Conservation (phyloP, 2,888 invertebrate species). For the Epistrophella euchroma region DNA sequence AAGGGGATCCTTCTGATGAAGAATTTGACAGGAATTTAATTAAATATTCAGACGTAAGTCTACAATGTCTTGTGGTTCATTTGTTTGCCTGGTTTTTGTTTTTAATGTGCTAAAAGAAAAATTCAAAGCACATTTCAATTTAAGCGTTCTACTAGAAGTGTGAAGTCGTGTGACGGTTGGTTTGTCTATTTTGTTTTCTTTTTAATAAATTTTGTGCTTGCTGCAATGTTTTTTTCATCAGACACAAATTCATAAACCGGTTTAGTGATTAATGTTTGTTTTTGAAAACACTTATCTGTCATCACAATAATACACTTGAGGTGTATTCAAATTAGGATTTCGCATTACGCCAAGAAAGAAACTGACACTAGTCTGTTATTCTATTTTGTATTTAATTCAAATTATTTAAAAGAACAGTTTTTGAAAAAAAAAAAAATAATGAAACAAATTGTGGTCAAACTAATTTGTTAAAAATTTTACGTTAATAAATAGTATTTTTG, state of each 20-base stretch:
- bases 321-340: too few species aligned
- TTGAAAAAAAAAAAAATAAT: too few species aligned
- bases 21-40: slow-evolving; percentile 86
- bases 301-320: too few species aligned
- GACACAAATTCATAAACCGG: not conserved
- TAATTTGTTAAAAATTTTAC: too few species aligned
- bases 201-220: not conserved
- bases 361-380: too few species aligned
- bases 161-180: not conserved
- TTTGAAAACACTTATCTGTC: not conserved
- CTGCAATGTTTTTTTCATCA: not conserved
- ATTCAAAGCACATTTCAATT: slow-evolving; percentile 23
- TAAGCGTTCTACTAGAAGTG: not conserved
- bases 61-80: not conserved
- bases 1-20: slow-evolving; percentile 86
- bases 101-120: slow-evolving; percentile 33
- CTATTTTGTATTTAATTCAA: too few species aligned
- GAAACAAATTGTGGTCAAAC: too few species aligned
- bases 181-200: not conserved
- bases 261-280: not conserved
- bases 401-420: too few species aligned
- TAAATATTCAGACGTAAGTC: slow-evolving; percentile 84
- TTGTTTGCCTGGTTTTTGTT: slow-evolving; percentile 22
- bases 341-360: too few species aligned
- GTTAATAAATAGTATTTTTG: too few species aligned